These are phyloP conservation scores for Harpalus rubripes DNA, from an alignment of 2,888 invertebrate genomes.

Conservation along the genomic window DNA sequence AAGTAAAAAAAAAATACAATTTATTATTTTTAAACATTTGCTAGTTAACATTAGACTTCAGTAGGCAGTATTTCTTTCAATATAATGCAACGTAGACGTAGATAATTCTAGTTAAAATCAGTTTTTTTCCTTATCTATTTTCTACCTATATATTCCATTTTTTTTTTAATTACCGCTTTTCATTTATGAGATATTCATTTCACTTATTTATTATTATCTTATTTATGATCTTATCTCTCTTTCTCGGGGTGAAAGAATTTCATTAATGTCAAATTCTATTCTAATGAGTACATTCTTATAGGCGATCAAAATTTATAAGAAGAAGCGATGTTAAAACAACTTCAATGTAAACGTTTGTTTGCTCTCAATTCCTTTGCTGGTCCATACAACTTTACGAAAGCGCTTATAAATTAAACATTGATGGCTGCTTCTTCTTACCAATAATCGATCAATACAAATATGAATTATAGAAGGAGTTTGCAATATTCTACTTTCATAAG, in stretches of 20 bases:
- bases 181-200: neutral
- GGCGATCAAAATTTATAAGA: slow-evolving; percentile 37
- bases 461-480: neutral
- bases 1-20: too few relatives aligned
- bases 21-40: too few relatives aligned
- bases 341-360: neutral
- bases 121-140: too few relatives aligned
- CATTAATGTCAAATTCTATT: slow-evolving; percentile 31
- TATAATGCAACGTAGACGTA: too few relatives aligned
- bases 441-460: slow-evolving; percentile 16
- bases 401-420: slow-evolving; percentile 46
- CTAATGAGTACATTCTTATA: slow-evolving; percentile 39
- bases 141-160: too few relatives aligned
- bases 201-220: neutral
- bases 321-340: slow-evolving; percentile 13
- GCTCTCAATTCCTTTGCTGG: neutral
- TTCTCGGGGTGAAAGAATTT: neutral
- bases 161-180: too few relatives aligned
- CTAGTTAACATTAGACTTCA: too few relatives aligned
- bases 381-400: slow-evolving; percentile 4
- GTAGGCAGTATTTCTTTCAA: too few relatives aligned
- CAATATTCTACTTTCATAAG: neutral
- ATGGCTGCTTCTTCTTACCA: neutral
- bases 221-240: neutral
- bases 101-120: too few relatives aligned